These are phyloP conservation scores for Leucoraja ocellata DNA, from an alignment of 2,797 vertebrate genomes.

Conservation along the genomic window DNA sequence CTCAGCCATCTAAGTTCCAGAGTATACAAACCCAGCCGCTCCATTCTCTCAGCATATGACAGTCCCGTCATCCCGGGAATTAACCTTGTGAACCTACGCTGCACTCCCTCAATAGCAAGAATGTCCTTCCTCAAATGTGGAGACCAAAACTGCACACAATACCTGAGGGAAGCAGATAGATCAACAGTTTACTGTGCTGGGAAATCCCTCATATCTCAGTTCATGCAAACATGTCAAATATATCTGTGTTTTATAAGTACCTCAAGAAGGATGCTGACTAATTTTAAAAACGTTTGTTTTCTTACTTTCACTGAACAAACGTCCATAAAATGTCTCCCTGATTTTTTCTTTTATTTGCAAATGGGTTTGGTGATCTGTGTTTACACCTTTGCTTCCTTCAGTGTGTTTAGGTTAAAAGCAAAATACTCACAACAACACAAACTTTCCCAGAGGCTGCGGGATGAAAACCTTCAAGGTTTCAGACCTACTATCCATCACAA, in stretches of 20 bases:
- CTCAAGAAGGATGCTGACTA: neutral
- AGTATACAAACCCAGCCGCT: too few relatives aligned
- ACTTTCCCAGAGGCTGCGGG: neutral
- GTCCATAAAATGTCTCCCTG: neutral
- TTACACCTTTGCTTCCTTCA: neutral
- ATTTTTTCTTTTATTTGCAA: neutral
- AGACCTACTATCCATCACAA: neutral
- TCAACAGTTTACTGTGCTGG: neutral
- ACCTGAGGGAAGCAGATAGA: too few relatives aligned
- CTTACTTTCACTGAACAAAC: neutral
- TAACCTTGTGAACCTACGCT: too few relatives aligned
- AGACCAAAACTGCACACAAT: too few relatives aligned
- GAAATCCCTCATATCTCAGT: neutral
- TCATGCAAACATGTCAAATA: neutral
- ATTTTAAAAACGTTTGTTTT: constrained; percentile 1
- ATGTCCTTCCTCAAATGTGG: too few relatives aligned
- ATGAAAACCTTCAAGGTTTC: neutral
- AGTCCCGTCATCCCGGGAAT: too few relatives aligned
- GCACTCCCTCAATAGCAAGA: too few relatives aligned
- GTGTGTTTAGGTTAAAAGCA: neutral
- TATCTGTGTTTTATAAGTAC: neutral
- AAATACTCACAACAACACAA: neutral
- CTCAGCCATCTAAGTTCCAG: too few relatives aligned
- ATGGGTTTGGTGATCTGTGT: neutral
- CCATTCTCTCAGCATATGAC: too few relatives aligned